Evolutionary conservation across 2,888 invertebrate genomes (phyloP).

Genomic region (Ecliptopera silaceata): DNA sequence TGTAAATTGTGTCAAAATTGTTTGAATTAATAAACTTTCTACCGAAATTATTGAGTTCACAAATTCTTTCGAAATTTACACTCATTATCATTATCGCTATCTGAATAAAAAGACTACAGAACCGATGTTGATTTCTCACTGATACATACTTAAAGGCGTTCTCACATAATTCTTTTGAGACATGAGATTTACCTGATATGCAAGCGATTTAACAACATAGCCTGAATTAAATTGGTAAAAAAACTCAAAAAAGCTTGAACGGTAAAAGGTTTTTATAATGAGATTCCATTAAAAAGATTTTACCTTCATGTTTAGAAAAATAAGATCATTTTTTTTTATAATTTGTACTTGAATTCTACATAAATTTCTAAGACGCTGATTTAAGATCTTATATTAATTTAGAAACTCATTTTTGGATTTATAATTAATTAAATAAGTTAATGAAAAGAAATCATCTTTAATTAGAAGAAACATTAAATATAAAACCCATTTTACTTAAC

Average conservation of each 20-base stretch:
- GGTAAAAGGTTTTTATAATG: background rate
- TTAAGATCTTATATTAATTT: too few relatives aligned
- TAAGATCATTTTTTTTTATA: too few relatives aligned
- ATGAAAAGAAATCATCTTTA: too few relatives aligned
- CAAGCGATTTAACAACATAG: constrained; percentile 48
- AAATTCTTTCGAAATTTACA: constrained; percentile 20
- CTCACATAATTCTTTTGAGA: constrained; percentile 69
- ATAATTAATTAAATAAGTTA: too few relatives aligned
- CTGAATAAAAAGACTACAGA: constrained; percentile 29
- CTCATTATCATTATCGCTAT: constrained; percentile 20
- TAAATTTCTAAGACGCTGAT: too few relatives aligned
- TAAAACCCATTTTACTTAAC: too few relatives aligned
- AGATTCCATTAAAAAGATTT: background rate
- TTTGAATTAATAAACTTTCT: background rate
- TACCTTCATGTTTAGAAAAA: too few relatives aligned
- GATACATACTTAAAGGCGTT: constrained; percentile 54
- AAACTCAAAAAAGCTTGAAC: constrained; percentile 36
- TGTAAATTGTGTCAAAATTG: too few relatives aligned
- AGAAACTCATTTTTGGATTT: too few relatives aligned
- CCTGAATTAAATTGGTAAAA: constrained; percentile 70
- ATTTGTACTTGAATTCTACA: too few relatives aligned
- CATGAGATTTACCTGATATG: constrained; percentile 63
- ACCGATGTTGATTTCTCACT: constrained; percentile 36
- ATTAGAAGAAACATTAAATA: too few relatives aligned
- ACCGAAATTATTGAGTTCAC: background rate